A percentile compares a stretch with the other conserved stretches of the same genome.
Conservation (phyloP, 2,797 vertebrate species). For the Microtus obscurus region DNA sequence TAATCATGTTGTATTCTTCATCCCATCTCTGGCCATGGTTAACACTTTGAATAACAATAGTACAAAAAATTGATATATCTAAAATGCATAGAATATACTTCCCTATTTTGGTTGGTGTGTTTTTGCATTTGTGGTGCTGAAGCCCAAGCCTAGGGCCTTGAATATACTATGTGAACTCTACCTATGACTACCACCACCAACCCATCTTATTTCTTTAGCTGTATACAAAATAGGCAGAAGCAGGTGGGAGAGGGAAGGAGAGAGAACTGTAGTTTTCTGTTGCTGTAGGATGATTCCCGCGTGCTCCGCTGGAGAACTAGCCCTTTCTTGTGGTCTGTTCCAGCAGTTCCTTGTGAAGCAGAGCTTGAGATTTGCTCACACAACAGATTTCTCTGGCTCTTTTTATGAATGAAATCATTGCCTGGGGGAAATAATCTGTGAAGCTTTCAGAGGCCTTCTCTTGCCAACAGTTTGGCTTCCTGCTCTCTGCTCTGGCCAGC, state of each 20-base stretch:
- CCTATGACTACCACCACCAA: not conserved
- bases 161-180: not conserved
- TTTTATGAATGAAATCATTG: conserved; percentile 68
- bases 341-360: conserved; percentile 40
- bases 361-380: conserved; percentile 59
- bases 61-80: conserved; percentile 21
- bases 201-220: not conserved
- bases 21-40: not conserved
- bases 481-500: conserved; percentile 42
- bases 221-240: not conserved
- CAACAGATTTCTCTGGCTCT: conserved; percentile 40
- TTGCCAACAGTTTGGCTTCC: conserved; percentile 54
- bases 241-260: no score
- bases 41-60: conserved; percentile 12
- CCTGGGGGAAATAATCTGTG: conserved; percentile 33
- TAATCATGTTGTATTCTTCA: not conserved
- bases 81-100: not conserved
- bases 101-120: not conserved
- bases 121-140: not conserved
- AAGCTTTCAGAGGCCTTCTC: conserved; percentile 59
- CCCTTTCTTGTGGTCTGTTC: not conserved
- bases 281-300: not conserved
- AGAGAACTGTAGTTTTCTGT: not conserved
- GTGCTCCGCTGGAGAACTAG: conserved; percentile 9
- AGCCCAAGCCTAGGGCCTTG: not conserved